Evolutionary conservation across 2,888 invertebrate genomes (phyloP), one percentile per base, ranked within the genome.

Genomic region (Petrolisthes manimaculis): DNA sequence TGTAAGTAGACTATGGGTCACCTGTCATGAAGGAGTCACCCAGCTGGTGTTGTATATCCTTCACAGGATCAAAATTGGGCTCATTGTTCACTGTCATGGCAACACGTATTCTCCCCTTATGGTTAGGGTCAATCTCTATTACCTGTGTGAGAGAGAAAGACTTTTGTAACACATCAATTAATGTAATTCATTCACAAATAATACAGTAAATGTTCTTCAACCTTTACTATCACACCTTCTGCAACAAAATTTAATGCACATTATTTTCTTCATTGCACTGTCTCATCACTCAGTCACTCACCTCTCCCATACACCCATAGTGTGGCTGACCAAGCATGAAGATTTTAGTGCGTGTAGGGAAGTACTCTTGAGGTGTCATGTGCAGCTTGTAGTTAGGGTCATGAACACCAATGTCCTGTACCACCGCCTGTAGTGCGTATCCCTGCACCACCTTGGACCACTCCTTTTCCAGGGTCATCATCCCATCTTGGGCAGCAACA

Each of bases 241-340:
- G n/a, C 67, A 37, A 37, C 37, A 37, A 37, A 37, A 37, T 37
- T 37, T 37, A 37, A 37, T 37, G 37, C 2, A 37, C 37, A 37
- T 37, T 37, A 37, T 37, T 37, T 37, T 37, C 37, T 37, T 37
- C 37, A 37, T 37, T 37, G 37, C 37, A 37, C 37, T 37, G 37
- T 37, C 37, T 37, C 37, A 37, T 37, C 37, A 37, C 37, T 37
- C 37, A 37, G 8, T 9, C 75, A 3, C 81, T 67, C 61, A 90
- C 97, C 92, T 95, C 95, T 81, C 96, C 98, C 92, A 95, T 94
- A 80, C 95, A 95, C 0, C 97, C 98, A 92, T 97, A 97, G 93
- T 96, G 95, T 6, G 96, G 96, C 91, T 95, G 95, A 8, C 95
- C 95, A 0, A 98, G 94, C 93, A 97, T 95, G 93, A 97, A 98